A percentile compares a stretch with the other conserved stretches of the same genome.
Conservation (phyloP, 2,888 invertebrate genomes). For the Synanthedon myopaeformis region DNA sequence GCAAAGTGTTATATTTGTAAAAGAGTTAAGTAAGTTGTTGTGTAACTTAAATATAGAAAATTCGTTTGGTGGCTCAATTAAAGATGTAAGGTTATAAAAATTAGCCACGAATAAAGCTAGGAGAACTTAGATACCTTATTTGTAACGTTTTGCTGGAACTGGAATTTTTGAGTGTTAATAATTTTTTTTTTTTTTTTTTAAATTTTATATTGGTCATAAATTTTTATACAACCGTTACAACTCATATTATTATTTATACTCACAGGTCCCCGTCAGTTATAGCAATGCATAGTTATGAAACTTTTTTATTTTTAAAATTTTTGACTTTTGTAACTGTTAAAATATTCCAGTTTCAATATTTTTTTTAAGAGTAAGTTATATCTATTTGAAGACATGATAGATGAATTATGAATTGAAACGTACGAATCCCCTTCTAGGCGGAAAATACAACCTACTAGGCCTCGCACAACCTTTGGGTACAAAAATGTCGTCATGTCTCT, state of each 20-base stretch:
- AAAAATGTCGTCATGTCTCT: constrained; percentile 16
- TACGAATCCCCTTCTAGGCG: background rate
- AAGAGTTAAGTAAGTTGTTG: constrained; percentile 22
- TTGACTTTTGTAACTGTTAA: constrained; percentile 13
- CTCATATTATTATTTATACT: no score
- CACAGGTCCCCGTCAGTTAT: no score
- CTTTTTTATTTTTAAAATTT: no score
- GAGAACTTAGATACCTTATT: constrained; percentile 13
- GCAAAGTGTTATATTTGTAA: constrained; percentile 21
- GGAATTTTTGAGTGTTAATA: constrained; percentile 11
- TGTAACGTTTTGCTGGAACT: constrained; percentile 11
- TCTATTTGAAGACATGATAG: constrained; percentile 4
- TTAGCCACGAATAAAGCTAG: constrained; percentile 25
- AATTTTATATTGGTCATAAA: no score
- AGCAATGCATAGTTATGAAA: no score
- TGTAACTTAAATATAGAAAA: constrained; percentile 16
- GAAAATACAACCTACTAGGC: background rate
- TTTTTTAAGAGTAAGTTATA: constrained; percentile 23
- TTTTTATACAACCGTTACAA: no score
- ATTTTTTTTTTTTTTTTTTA: no score
- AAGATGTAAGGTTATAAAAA: constrained; percentile 25
- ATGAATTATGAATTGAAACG: no score
- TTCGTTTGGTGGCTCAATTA: constrained; percentile 38
- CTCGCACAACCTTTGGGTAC: background rate
- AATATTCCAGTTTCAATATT: constrained; percentile 29